Evolutionary conservation across 2,113 vertebrate species (phyloP).

Genomic region (Kryptolebias marmoratus): DNA sequence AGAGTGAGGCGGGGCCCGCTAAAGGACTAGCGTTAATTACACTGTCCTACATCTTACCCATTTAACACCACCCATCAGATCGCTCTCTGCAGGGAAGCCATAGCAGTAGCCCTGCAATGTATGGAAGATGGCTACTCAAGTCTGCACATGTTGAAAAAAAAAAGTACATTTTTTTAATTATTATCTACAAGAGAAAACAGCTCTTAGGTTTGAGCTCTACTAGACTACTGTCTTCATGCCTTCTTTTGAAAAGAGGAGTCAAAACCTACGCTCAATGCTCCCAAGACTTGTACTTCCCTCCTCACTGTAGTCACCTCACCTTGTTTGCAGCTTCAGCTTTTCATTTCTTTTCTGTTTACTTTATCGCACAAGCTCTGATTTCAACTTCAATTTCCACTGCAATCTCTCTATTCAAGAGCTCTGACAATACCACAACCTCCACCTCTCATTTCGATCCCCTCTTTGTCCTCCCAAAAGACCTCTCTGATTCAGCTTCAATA

Average conservation of each 20-base stretch:
- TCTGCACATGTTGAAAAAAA: neutral
- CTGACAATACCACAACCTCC: neutral
- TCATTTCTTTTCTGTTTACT: constrained; percentile 26
- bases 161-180: neutral
- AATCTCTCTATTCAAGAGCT: too few relatives aligned
- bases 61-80: constrained; percentile 72
- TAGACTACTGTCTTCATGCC: constrained; percentile 35
- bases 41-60: constrained; percentile 79
- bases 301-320: constrained; percentile 17
- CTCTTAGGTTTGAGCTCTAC: constrained; percentile 58
- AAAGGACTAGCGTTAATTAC: constrained; percentile 83
- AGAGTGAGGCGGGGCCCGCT: constrained; percentile 82
- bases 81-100: constrained; percentile 45
- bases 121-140: constrained; percentile 13
- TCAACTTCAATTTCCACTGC: constrained; percentile 22
- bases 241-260: constrained; percentile 42
- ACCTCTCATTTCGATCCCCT: neutral
- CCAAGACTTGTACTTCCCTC: constrained; percentile 37
- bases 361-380: constrained; percentile 22
- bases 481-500: too few relatives aligned
- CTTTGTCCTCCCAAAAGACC: too few relatives aligned
- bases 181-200: constrained; percentile 45
- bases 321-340: constrained; percentile 42
- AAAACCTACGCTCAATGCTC: constrained; percentile 58
- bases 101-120: constrained; percentile 8